These are phyloP conservation scores for Drosophila erecta DNA, from an alignment of 1,140 invertebrate genomes.

Conservation along the genomic window DNA sequence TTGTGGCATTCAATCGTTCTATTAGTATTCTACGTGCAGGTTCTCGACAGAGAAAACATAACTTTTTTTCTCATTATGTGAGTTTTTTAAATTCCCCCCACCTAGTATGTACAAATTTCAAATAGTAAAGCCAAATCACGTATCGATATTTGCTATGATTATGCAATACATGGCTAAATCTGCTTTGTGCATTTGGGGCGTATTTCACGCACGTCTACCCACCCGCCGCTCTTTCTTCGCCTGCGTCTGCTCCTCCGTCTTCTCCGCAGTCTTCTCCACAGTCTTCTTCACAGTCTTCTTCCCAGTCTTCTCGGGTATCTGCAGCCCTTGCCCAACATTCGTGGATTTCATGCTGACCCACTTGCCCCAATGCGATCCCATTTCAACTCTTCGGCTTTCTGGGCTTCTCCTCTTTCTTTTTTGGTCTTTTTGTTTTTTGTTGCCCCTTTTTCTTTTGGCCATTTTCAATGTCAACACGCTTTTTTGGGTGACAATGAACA, in stretches of 20 bases:
- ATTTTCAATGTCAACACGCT: slow-evolving; percentile 72
- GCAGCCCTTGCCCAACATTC: slow-evolving; percentile 72
- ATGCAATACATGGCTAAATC: slow-evolving; percentile 43
- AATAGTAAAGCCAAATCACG: slow-evolving; percentile 28
- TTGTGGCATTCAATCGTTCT: background rate
- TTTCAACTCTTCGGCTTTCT: slow-evolving; percentile 45
- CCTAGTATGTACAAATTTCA: background rate
- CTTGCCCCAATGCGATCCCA: slow-evolving; percentile 77
- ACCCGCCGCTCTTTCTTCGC: slow-evolving; percentile 20
- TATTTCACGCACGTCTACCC: slow-evolving; percentile 70
- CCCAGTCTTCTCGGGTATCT: slow-evolving; percentile 38
- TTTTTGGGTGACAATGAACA: slow-evolving; percentile 64
- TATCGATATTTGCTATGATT: slow-evolving; percentile 31
- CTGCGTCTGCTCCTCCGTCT: slow-evolving; percentile 1
- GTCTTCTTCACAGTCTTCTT: slow-evolving; percentile 10
- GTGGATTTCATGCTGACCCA: slow-evolving; percentile 58
- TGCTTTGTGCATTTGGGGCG: slow-evolving; percentile 29
- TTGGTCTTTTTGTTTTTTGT: slow-evolving; percentile 1
- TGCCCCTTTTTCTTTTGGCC: slow-evolving; percentile 25
- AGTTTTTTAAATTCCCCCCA: background rate
- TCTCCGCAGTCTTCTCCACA: background rate
- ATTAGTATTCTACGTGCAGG: slow-evolving; percentile 14
- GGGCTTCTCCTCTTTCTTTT: slow-evolving; percentile 28
- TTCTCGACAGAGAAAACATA: background rate
- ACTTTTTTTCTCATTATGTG: slow-evolving; percentile 21